Percentiles rank a stretch among this genome's conserved stretches.
phyloP scores from a whole-genome alignment of 1,140 invertebrate species.

The Drosophila willistoni region DNA sequence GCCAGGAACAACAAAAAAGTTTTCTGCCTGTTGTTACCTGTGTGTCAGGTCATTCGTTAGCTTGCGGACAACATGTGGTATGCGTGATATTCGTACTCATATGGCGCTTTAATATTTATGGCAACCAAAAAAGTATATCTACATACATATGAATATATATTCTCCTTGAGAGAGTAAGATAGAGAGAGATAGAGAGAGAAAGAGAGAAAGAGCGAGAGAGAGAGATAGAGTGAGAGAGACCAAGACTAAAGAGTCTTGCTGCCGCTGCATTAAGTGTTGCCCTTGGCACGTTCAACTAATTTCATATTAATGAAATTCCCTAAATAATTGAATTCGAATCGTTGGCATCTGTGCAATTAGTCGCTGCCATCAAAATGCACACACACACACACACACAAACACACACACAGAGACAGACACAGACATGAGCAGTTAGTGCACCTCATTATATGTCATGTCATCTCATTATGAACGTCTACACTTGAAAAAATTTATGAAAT shows the following conservation, averaged over 20 bases:
- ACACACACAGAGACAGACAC: constrained; percentile 18
- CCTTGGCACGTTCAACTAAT: constrained; percentile 77
- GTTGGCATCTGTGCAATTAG: constrained; percentile 59
- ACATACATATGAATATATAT: not conserved
- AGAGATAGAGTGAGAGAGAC: not conserved
- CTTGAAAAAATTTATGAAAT: not conserved
- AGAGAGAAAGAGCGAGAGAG: not conserved
- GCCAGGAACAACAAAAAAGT: constrained; percentile 37
- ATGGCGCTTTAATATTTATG: constrained; percentile 64
- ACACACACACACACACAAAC: constrained; percentile 37
- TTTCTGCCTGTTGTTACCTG: constrained; percentile 16
- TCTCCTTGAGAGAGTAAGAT: constrained; percentile 21
- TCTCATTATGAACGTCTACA: constrained; percentile 65
- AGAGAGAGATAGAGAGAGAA: not conserved
- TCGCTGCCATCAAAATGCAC: constrained; percentile 57
- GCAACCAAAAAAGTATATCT: constrained; percentile 36
- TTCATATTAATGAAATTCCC: constrained; percentile 81
- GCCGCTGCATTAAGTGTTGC: constrained; percentile 61
- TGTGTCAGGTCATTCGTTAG: constrained; percentile 18
- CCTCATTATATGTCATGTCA: constrained; percentile 80
- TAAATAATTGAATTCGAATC: constrained; percentile 81
- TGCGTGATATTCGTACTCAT: constrained; percentile 57
- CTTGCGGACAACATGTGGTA: constrained; percentile 61
- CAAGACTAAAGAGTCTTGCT: not conserved
- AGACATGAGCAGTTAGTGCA: constrained; percentile 38